A percentile compares a stretch with the other conserved stretches of the same genome.
phyloP scores from a whole-genome alignment of 2,888 invertebrate genomes.

The Synanthedon tipuliformis region DNA sequence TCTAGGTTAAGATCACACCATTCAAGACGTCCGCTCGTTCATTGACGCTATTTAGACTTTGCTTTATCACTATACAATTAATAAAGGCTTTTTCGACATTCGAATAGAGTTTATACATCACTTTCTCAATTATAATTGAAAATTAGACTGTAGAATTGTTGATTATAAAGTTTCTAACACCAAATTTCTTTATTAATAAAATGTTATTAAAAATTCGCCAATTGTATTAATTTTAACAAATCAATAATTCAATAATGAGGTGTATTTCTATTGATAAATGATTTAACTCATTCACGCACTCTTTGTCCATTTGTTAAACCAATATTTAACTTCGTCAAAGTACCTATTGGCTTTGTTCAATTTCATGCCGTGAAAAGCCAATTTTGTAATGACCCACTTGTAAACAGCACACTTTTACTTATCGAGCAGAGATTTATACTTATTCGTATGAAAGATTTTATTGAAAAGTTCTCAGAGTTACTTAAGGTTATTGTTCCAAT shows the following conservation, averaged over 20 bases:
- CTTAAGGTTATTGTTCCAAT: not conserved
- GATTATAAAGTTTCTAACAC: no score
- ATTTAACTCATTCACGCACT: constrained; percentile 25
- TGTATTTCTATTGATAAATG: constrained; percentile 22
- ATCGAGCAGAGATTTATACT: no score
- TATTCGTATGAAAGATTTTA: no score
- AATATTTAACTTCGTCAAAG: constrained; percentile 36
- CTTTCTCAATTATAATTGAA: no score
- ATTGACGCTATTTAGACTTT: constrained; percentile 17
- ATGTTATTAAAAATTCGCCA: no score
- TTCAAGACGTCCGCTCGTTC: constrained; percentile 20
- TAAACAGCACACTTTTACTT: not conserved
- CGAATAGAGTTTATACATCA: no score
- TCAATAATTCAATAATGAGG: not conserved
- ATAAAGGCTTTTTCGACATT: not conserved
- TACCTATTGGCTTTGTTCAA: constrained; percentile 33
- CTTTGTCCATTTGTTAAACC: constrained; percentile 47
- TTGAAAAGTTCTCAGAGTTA: not conserved
- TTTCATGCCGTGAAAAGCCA: constrained; percentile 42
- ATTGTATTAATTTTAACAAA: no score
- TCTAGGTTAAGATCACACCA: constrained; percentile 42
- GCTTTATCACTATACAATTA: constrained; percentile 1
- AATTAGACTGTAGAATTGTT: no score
- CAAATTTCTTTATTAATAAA: no score
- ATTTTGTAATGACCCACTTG: constrained; percentile 9